These are phyloP conservation scores for Cyprinodon brontotheroides DNA, from an alignment of 2,113 vertebrate genomes.

Conservation along the genomic window DNA sequence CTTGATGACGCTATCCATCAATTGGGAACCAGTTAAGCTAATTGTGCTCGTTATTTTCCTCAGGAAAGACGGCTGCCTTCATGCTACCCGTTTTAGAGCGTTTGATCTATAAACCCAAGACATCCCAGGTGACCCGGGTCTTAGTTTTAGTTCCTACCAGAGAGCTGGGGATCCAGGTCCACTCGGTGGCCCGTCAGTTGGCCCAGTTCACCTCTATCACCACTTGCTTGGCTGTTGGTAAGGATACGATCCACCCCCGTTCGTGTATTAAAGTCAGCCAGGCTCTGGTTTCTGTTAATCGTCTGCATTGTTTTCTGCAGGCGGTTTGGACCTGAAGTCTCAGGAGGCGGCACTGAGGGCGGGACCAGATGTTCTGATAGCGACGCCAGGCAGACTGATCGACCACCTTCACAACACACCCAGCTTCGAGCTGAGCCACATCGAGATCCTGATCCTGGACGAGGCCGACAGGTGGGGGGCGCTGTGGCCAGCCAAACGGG, in stretches of 20 bases:
- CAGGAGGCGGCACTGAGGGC: conserved; percentile 91
- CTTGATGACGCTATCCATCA: too few species aligned
- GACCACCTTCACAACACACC: conserved; percentile 98
- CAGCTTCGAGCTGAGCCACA: conserved; percentile 90
- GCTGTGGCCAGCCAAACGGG: not conserved
- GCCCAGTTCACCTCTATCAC: conserved; percentile 93
- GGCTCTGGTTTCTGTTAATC: not conserved
- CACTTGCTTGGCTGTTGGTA: conserved; percentile 92
- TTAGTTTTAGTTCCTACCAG: conserved; percentile 93
- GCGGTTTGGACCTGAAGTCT: conserved; percentile 93
- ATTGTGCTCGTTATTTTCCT: not conserved
- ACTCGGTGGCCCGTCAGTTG: conserved; percentile 89
- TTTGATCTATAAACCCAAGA: conserved; percentile 93
- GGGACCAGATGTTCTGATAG: conserved; percentile 92
- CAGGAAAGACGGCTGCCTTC: conserved; percentile 97
- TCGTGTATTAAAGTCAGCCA: not conserved
- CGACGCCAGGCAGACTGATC: conserved; percentile 93
- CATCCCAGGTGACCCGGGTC: conserved; percentile 89
- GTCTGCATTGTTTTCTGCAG: conserved; percentile 64
- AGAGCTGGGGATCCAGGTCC: conserved; percentile 97
- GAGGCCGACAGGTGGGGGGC: conserved; percentile 88
- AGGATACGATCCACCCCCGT: conserved; percentile 35
- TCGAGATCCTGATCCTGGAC: conserved; percentile 96
- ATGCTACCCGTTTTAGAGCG: conserved; percentile 94
- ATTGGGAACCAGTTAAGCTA: not conserved